A percentile compares a stretch with the other conserved stretches of the same genome.
Evolutionary conservation across 2,113 vertebrate genomes (phyloP).

Genomic region (Hemibagrus wyckioides): DNA sequence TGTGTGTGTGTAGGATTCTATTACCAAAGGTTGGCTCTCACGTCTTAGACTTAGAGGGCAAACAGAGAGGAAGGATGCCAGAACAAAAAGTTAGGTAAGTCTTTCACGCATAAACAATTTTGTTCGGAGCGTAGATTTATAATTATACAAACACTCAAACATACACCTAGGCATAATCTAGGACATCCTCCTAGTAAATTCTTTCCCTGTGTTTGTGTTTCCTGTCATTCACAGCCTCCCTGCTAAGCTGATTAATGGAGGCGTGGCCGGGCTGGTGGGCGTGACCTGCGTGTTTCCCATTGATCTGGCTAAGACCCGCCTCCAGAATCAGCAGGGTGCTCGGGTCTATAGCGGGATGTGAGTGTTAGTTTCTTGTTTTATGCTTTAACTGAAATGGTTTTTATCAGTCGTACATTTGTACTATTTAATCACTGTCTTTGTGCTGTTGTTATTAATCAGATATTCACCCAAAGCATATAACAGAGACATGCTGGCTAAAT

Average conservation of each 20-base stretch:
- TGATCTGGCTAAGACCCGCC: slow-evolving; percentile 88
- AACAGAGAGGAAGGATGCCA: slow-evolving; percentile 62
- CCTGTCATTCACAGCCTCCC: slow-evolving; percentile 70
- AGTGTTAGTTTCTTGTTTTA: slow-evolving; percentile 67
- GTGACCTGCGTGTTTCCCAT: slow-evolving; percentile 91
- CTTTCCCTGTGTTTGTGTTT: slow-evolving; percentile 54
- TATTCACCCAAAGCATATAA: no score
- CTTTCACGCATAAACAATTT: no score
- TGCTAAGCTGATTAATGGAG: slow-evolving; percentile 89
- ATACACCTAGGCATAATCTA: not conserved
- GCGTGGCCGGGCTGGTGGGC: slow-evolving; percentile 86
- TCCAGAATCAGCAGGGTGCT: slow-evolving; percentile 87
- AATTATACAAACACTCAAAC: no score
- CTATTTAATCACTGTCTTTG: no score
- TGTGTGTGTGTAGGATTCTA: not conserved
- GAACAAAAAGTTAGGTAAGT: slow-evolving; percentile 72
- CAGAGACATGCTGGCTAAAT: no score
- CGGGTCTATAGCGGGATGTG: slow-evolving; percentile 84
- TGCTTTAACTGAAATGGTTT: no score
- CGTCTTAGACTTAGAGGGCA: not conserved
- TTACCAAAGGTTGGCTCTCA: not conserved
- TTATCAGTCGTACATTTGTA: no score
- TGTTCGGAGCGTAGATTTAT: not conserved
- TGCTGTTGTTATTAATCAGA: no score
- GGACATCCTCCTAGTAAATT: not conserved